These are phyloP conservation scores for Drosophila suzukii DNA, from an alignment of 1,140 invertebrate species.

Conservation along the genomic window DNA sequence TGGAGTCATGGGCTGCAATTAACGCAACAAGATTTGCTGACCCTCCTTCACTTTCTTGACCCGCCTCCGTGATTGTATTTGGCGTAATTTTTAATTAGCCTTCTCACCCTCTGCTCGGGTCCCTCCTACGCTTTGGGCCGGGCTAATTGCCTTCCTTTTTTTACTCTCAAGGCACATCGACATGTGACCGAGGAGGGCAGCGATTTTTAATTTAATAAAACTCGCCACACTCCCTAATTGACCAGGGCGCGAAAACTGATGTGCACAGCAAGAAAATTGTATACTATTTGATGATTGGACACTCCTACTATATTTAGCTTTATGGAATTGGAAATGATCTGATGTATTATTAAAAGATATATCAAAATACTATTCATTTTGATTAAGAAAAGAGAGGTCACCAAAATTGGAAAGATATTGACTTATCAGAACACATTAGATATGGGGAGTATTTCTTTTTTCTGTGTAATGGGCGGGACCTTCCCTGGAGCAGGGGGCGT, in stretches of 20 bases:
- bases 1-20: slow-evolving; percentile 30
- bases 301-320: neutral
- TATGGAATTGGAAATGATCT: no score
- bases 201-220: slow-evolving; percentile 44
- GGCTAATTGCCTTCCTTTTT: slow-evolving; percentile 38
- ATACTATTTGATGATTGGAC: neutral
- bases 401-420: no score
- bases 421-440: no score
- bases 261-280: neutral
- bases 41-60: slow-evolving; percentile 6
- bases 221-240: slow-evolving; percentile 14
- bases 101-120: neutral
- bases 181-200: slow-evolving; percentile 1
- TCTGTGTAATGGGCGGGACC: neutral
- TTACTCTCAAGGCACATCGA: slow-evolving; percentile 5
- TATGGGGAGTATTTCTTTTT: neutral
- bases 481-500: slow-evolving; percentile 1
- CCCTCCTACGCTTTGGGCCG: slow-evolving; percentile 22
- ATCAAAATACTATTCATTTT: no score
- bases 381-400: no score
- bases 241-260: neutral
- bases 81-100: slow-evolving; percentile 48
- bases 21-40: slow-evolving; percentile 35
- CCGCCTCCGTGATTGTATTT: slow-evolving; percentile 31
- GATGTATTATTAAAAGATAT: no score